Evolutionary conservation across 2,797 vertebrate species (phyloP).

Genomic region (Thripadectes ignobilis): DNA sequence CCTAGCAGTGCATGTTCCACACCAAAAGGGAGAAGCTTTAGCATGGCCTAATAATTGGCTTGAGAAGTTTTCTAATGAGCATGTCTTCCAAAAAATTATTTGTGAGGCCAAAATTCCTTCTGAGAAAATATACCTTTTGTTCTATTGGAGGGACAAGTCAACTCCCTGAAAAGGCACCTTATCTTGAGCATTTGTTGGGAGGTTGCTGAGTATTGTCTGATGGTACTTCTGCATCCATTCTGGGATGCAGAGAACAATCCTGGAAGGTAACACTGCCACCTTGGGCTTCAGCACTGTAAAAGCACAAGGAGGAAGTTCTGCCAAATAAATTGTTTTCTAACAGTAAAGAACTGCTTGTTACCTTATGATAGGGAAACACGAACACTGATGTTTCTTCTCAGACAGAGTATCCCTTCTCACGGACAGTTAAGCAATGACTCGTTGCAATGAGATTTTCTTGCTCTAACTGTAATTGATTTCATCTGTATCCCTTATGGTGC

Average conservation of each 20-base stretch:
- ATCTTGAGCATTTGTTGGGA: background rate
- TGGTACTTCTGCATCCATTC: background rate
- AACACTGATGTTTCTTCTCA: background rate
- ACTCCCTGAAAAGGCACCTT: background rate
- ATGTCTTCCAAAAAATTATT: background rate
- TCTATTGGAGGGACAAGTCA: background rate
- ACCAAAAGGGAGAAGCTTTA: background rate
- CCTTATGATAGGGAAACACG: background rate
- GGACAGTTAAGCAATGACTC: background rate
- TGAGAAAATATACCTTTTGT: background rate
- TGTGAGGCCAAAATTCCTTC: background rate
- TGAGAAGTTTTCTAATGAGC: background rate
- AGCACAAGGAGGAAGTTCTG: background rate
- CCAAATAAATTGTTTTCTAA: background rate
- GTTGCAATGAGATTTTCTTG: background rate
- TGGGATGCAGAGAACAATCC: background rate
- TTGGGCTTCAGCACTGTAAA: slow-evolving; percentile 37
- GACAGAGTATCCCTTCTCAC: background rate
- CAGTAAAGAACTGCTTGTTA: background rate
- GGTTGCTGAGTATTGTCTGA: background rate
- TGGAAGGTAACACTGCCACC: slow-evolving; percentile 47
- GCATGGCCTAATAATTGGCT: background rate
- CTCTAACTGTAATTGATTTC: background rate
- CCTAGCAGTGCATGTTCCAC: rapidly evolving
- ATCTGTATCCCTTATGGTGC: background rate